phyloP scores from a whole-genome alignment of 2,888 invertebrate species.

The Harpalus rufipes region DNA sequence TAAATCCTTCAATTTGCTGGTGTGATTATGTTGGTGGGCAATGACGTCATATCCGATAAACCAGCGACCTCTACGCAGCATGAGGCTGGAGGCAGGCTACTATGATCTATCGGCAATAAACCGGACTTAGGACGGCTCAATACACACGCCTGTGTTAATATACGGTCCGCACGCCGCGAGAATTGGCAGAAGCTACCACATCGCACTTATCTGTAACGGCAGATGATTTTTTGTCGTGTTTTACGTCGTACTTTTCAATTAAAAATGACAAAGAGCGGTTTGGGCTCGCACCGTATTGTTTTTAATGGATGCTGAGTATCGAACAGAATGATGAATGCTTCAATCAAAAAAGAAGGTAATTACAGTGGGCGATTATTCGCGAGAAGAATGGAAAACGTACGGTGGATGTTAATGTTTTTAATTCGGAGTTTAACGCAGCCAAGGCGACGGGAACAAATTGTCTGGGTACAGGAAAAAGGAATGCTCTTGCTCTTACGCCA shows the following conservation, averaged over 20 bases:
- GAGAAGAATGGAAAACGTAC: conserved; percentile 54
- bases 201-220: conserved; percentile 60
- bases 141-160: conserved; percentile 62
- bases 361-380: conserved; percentile 61
- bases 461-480: conserved; percentile 35
- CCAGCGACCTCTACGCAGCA: conserved; percentile 13
- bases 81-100: conserved; percentile 21
- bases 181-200: not conserved
- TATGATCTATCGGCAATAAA: conserved; percentile 67
- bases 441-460: conserved; percentile 42
- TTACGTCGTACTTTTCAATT: conserved; percentile 62
- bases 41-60: conserved; percentile 64
- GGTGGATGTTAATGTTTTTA: conserved; percentile 52
- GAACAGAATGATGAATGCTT: conserved; percentile 50
- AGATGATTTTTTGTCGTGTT: conserved; percentile 63
- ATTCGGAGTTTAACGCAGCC: conserved; percentile 33
- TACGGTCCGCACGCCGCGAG: conserved; percentile 53
- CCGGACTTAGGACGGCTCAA: conserved; percentile 67
- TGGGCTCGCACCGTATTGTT: conserved; percentile 59
- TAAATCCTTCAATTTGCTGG: conserved; percentile 67
- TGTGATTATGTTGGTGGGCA: conserved; percentile 62
- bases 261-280: conserved; percentile 63
- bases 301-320: conserved; percentile 62
- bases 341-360: conserved; percentile 66
- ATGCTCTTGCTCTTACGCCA: conserved; percentile 41